Base-by-base conservation (phyloP, 2,888 invertebrate genomes). In the Boloria euphrosyne region DNA sequence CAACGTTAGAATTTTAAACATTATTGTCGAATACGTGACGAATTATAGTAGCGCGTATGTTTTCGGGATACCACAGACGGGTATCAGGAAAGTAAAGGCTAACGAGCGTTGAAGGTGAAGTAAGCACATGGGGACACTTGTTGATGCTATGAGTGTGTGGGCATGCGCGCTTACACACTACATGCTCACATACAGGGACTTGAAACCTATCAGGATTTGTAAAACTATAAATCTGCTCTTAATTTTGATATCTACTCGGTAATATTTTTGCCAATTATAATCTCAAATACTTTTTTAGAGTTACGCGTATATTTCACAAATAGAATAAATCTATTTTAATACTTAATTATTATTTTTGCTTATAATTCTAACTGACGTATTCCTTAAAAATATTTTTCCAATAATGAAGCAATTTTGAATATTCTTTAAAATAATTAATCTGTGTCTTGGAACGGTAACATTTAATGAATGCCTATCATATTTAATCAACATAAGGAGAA, bases 91-190 rank as follows among this genome's bases (percentile, higher is more conserved):
- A 54, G 62, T 46, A 51, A 43, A 57, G 62, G 62, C 10, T 57
- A 50, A 58, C 47, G 44, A 64, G 49, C 43, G 65, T 72, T 65
- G 70, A 73, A 69, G 71, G 75, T 74, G 79, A 68, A 66, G 80
- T 89, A 90, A 68, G 80, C 91, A 90, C 88, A 89, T 87, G 91
- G 86, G 72, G 80, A 81, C 90, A 90, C 90, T 88, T 91, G 91
- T 90, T 90, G 91, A 84, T 78, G 78, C 70, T 79, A 81, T 79
- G 82, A 81, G 82, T 79, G 83, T 58, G 47, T 49, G 59, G 16
- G 59, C 86, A 84, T 83, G 85, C 83, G 86, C 82, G 74, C 75
- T 74, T 74, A 75, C 76, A 67, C 68, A 59, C 75, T 71, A 73
- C 58, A 64, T 50, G 17, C 62, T 51, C 66, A 66, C 67, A 69